These are phyloP conservation scores for Thalassophryne amazonica DNA, from an alignment of 2,797 vertebrate species.

Conservation along the genomic window DNA sequence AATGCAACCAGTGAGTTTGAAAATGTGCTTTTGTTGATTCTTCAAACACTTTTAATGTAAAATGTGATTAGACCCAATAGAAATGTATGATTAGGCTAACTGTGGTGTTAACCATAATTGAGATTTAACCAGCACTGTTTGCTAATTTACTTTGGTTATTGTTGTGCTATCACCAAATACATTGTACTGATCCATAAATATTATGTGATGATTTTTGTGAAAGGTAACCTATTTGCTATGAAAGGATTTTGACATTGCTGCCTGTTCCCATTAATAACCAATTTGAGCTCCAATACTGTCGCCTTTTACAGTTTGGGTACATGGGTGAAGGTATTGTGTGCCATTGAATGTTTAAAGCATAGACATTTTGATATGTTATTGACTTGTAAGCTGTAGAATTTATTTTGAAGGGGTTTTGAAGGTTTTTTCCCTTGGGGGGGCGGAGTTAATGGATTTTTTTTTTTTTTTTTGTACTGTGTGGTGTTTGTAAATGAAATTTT, in stretches of 20 bases:
- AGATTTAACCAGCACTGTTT: slow-evolving; percentile 28
- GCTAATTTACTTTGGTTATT: slow-evolving; percentile 33
- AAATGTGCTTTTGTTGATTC: slow-evolving; percentile 14
- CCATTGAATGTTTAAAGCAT: slow-evolving; percentile 61
- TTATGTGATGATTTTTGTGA: slow-evolving; percentile 36
- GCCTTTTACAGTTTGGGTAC: slow-evolving; percentile 50
- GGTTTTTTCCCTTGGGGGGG: slow-evolving; percentile 20
- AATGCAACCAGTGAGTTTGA: slow-evolving; percentile 35
- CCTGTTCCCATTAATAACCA: slow-evolving; percentile 39
- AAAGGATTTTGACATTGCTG: slow-evolving; percentile 32
- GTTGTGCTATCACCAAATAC: slow-evolving; percentile 66
- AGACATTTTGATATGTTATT: slow-evolving; percentile 61
- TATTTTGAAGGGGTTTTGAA: slow-evolving; percentile 62
- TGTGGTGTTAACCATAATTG: slow-evolving; percentile 29
- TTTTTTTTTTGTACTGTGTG: slow-evolving; percentile 63
- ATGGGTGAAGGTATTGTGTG: slow-evolving; percentile 55
- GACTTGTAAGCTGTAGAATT: slow-evolving; percentile 48
- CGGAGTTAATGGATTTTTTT: slow-evolving; percentile 27
- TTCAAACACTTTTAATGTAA: slow-evolving; percentile 26
- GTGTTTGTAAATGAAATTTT: slow-evolving; percentile 73
- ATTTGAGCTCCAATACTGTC: slow-evolving; percentile 26
- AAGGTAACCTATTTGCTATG: slow-evolving; percentile 23
- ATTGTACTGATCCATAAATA: slow-evolving; percentile 35
- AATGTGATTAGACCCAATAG: slow-evolving; percentile 39
- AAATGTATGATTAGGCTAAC: slow-evolving; percentile 31